Conservation (phyloP, 2,113 vertebrate genomes). For the Chloropsis hardwickii region DNA sequence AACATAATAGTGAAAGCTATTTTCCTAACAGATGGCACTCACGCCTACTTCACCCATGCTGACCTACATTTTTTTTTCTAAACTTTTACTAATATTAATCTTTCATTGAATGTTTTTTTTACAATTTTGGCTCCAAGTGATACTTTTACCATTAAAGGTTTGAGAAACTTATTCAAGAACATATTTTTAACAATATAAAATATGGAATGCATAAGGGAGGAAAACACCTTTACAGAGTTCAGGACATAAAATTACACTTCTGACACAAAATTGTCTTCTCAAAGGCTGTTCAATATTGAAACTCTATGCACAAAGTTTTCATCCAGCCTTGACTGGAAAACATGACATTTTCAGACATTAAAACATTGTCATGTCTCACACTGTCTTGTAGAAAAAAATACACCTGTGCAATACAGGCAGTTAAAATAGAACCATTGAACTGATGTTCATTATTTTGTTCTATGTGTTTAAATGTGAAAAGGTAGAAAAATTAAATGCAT, state of each 20-base stretch:
- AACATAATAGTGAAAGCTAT: not conserved
- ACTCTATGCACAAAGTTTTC: not conserved
- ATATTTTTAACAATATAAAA: not conserved
- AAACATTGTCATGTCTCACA: not conserved
- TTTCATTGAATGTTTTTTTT: not conserved
- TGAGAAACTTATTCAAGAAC: not conserved
- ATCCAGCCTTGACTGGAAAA: not conserved
- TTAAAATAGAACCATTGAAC: not conserved
- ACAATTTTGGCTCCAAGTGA: not conserved
- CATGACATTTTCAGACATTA: not conserved
- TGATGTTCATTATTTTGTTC: not conserved
- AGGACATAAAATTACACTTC: not conserved
- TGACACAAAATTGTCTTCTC: not conserved
- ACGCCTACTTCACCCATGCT: not conserved
- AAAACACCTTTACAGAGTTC: not conserved
- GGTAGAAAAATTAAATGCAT: not conserved
- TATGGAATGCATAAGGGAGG: not conserved
- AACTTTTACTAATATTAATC: not conserved
- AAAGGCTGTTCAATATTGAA: not conserved
- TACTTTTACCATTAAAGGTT: not conserved
- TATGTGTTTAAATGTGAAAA: not conserved
- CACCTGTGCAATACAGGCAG: not conserved
- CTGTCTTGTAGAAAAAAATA: not conserved
- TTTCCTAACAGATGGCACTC: slow-evolving; percentile 23
- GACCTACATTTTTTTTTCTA: not conserved